Evolutionary conservation across 2,797 vertebrate species (phyloP).

Genomic region (Thalassophryne amazonica): DNA sequence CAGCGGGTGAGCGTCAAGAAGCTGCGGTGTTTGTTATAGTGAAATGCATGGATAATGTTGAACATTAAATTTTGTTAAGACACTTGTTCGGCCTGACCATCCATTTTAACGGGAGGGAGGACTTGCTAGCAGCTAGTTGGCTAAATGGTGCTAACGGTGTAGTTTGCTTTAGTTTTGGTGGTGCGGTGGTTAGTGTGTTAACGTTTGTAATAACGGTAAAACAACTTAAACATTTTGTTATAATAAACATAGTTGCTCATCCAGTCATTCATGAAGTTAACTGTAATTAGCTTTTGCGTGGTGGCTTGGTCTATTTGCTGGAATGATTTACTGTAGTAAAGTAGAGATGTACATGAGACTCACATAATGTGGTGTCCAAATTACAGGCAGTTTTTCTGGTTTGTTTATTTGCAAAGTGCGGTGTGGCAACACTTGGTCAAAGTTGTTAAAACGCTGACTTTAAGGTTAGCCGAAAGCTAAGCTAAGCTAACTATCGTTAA

Average conservation of each 20-base stretch:
- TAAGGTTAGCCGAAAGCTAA: not conserved
- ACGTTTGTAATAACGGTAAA: conserved; percentile 10
- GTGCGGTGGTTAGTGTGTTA: conserved; percentile 57
- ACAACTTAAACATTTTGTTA: not conserved
- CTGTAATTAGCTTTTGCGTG: conserved; percentile 3
- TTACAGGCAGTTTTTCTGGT: conserved; percentile 37
- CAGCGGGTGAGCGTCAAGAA: conserved; percentile 49
- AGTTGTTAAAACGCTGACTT: not conserved
- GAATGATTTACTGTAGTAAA: conserved; percentile 59
- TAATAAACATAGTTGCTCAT: too few species aligned
- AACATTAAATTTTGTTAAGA: not conserved
- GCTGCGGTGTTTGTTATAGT: conserved; percentile 7
- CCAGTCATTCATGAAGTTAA: too few species aligned
- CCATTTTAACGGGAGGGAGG: conserved; percentile 60
- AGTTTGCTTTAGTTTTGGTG: too few species aligned
- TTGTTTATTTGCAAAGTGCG: conserved; percentile 12
- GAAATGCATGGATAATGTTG: not conserved
- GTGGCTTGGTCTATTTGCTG: conserved; percentile 65
- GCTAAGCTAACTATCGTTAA: too few species aligned
- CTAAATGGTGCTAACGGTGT: not conserved
- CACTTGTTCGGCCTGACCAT: conserved; percentile 50
- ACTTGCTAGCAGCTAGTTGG: conserved; percentile 22
- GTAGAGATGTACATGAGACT: conserved; percentile 38
- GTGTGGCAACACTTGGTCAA: not conserved
- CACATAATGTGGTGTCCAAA: conserved; percentile 34